Base-by-base conservation (phyloP, 2,888 invertebrate species). In the Diadromus collaris region DNA sequence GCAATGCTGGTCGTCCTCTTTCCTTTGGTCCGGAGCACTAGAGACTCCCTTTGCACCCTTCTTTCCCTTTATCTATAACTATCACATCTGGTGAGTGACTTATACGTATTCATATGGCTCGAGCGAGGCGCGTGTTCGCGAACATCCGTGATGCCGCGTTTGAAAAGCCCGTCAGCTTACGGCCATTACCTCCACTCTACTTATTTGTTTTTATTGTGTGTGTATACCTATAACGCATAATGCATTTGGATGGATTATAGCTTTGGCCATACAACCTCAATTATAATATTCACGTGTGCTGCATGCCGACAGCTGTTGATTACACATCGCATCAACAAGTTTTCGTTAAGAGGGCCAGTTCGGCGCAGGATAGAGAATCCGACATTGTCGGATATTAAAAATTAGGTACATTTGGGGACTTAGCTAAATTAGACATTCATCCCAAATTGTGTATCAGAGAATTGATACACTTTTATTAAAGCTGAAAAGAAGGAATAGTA, bases 61-160 rank as follows among this genome's bases (percentile, higher is more conserved):
- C 60, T n/a, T 60, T 16, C 48, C 24, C n/a, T n/a, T 65, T 73
- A 32, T 67, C 65, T 56, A 56, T 64, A 21, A 44, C 70, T 71
- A 70, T 75, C 60, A 74, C 51, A 63, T 70, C 46, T 69, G 29
- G 32, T 34, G 46, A 44, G 60, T 58, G 46, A 51, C 32, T 61
- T 34, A 29, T 60, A 32, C 41, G 27, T 48, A 32, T 70, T 34
- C n/a, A 16, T 58, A 32, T 27, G 60, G 72, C 73, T 34, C 60
- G 60, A 73, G 69, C 54, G 32, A 9, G 64, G 32, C 76, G 73
- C 70, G 79, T 73, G 70, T 76, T 73, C 70, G 4, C 56, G 41
- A 2, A 63, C 46, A 13, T 41, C 27, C 44, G 24, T 13, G 24
- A 71, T 38, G 32, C 63, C 48, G 64, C 64, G 51, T 76, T 69